These are phyloP conservation scores for Cataglyphis albicans DNA, from an alignment of 2,888 invertebrate species.

Conservation along the genomic window DNA sequence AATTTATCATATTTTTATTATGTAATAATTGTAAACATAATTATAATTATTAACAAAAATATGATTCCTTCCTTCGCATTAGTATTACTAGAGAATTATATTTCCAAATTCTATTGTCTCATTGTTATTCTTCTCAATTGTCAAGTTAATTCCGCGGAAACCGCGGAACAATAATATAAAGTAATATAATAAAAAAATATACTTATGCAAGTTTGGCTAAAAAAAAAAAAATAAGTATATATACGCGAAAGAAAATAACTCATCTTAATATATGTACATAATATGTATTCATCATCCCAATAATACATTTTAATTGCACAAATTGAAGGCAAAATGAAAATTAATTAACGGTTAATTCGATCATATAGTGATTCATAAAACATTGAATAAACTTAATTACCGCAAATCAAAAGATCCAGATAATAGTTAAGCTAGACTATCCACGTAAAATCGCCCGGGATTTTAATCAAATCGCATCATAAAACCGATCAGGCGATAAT, in stretches of 20 bases:
- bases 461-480: slow-evolving; percentile 53
- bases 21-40: neutral
- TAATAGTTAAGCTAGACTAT: neutral
- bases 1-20: neutral
- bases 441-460: slow-evolving; percentile 56
- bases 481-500: slow-evolving; percentile 13
- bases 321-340: slow-evolving; percentile 46
- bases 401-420: slow-evolving; percentile 5
- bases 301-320: slow-evolving; percentile 3
- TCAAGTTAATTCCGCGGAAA: neutral
- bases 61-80: neutral
- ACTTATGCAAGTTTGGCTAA: neutral
- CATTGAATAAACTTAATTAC: slow-evolving; percentile 64
- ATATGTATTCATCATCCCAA: neutral
- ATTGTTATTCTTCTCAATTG: neutral
- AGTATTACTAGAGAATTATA: neutral
- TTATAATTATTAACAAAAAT: neutral
- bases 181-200: neutral
- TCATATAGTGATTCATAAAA: neutral
- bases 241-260: neutral
- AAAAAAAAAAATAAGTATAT: neutral
- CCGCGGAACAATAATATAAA: neutral
- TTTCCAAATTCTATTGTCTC: neutral
- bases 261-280: slow-evolving; percentile 11
- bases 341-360: slow-evolving; percentile 61